Percentiles rank a stretch among this genome's conserved stretches.
phyloP scores from a whole-genome alignment of 2,113 vertebrate genomes.

The Antechinus stuartii region DNA sequence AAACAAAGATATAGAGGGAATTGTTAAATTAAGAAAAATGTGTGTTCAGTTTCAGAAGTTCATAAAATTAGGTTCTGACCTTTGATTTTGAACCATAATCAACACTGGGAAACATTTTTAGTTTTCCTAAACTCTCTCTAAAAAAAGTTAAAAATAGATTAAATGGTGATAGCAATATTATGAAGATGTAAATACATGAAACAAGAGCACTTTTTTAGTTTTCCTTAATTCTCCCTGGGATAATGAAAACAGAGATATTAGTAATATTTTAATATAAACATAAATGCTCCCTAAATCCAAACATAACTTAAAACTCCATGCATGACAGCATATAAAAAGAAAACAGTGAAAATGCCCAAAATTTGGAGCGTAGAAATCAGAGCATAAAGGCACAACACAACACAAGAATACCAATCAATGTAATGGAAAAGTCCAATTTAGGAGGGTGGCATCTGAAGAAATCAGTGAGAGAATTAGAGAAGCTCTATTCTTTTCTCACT shows the following conservation, averaged over 20 bases:
- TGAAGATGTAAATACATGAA: neutral
- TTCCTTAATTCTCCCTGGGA: neutral
- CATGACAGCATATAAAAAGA: neutral
- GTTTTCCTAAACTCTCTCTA: conserved; percentile 21
- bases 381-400: neutral
- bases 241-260: conserved; percentile 10
- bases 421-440: neutral
- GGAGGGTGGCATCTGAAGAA: conserved; percentile 2
- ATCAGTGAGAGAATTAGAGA: neutral
- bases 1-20: conserved; percentile 14
- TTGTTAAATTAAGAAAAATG: conserved; percentile 49
- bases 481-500: neutral
- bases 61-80: neutral
- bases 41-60: conserved; percentile 36
- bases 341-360: neutral
- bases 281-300: neutral
- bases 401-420: neutral
- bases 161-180: neutral
- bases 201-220: neutral
- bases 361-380: neutral
- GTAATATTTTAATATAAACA: conserved; percentile 15
- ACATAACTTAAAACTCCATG: conserved; percentile 5
- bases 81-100: conserved; percentile 17
- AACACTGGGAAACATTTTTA: conserved; percentile 9
- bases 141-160: neutral